Conservation (phyloP, 2,888 invertebrate genomes). For the Drosophila suboccidentalis region DNA sequence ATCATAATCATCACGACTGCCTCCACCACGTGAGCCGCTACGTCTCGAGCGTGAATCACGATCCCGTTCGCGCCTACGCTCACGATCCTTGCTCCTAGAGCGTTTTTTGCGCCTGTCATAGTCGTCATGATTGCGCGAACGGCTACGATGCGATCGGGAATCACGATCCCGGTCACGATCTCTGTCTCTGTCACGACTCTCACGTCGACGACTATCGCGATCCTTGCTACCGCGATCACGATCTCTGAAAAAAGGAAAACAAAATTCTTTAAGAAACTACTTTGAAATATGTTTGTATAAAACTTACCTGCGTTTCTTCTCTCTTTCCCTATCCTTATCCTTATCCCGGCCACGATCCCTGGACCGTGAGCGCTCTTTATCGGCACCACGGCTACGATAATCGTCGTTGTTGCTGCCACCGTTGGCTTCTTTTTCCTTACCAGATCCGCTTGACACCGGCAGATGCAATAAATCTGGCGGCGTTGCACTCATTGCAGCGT, state of each 20-base stretch:
- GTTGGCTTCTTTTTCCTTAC: conserved; percentile 60
- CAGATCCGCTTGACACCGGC: conserved; percentile 19
- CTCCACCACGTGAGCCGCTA: conserved; percentile 78
- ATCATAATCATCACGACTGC: conserved; percentile 81
- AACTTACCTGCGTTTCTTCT: conserved; percentile 73
- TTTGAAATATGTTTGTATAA: neutral
- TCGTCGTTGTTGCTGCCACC: conserved; percentile 50
- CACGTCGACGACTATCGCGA: conserved; percentile 17
- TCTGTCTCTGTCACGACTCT: conserved; percentile 48
- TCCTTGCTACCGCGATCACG: conserved; percentile 79
- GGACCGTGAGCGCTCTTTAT: conserved; percentile 75
- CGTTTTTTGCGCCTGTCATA: conserved; percentile 72
- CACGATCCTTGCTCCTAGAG: conserved; percentile 71
- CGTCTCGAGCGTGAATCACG: conserved; percentile 87
- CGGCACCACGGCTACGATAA: conserved; percentile 68
- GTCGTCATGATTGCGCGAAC: conserved; percentile 84
- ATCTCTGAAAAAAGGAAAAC: conserved; percentile 32
- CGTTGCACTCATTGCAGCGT: conserved; percentile 65
- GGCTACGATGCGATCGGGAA: conserved; percentile 87
- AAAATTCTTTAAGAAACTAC: neutral
- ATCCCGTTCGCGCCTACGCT: conserved; percentile 83
- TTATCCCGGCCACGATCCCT: conserved; percentile 67
- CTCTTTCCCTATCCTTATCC: conserved; percentile 66
- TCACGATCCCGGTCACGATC: conserved; percentile 84
- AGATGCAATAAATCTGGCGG: conserved; percentile 61